phyloP scores from a whole-genome alignment of 2,113 vertebrate genomes.

The Ageneiosus marmoratus region DNA sequence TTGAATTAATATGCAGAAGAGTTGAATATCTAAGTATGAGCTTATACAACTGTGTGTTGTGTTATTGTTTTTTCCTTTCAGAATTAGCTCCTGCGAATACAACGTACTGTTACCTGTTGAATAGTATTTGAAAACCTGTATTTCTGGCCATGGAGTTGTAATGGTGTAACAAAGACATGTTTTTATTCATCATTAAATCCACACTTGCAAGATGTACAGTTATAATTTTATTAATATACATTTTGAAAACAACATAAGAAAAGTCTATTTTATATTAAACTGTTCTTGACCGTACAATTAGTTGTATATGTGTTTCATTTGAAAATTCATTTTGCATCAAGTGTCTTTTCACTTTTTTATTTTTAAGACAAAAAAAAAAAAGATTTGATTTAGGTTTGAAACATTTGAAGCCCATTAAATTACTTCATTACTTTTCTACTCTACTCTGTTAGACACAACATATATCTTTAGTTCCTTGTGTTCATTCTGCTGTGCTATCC shows the following conservation, averaged over 20 bases:
- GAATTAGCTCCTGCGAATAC: not conserved
- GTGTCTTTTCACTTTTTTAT: not conserved
- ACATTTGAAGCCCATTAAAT: not conserved
- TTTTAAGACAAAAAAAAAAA: not conserved
- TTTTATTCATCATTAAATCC: not conserved
- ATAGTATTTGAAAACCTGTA: not conserved
- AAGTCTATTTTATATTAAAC: constrained; percentile 29
- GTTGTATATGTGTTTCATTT: not conserved
- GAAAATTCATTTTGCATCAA: not conserved
- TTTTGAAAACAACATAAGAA: not conserved
- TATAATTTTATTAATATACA: not conserved
- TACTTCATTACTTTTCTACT: not conserved
- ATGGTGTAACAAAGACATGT: not conserved
- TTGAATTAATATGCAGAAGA: not conserved
- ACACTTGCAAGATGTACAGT: constrained; percentile 23
- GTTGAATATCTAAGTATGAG: not conserved
- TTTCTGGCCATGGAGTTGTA: not conserved
- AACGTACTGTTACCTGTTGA: not conserved
- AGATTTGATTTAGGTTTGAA: not conserved
- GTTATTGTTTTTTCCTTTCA: not conserved
- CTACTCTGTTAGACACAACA: not conserved
- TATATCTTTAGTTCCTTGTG: not conserved
- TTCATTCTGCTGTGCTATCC: not conserved
- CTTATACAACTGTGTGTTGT: not conserved
- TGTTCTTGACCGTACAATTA: not conserved